Conservation (phyloP, 2,797 vertebrate species). For the Okamejei kenojei region DNA sequence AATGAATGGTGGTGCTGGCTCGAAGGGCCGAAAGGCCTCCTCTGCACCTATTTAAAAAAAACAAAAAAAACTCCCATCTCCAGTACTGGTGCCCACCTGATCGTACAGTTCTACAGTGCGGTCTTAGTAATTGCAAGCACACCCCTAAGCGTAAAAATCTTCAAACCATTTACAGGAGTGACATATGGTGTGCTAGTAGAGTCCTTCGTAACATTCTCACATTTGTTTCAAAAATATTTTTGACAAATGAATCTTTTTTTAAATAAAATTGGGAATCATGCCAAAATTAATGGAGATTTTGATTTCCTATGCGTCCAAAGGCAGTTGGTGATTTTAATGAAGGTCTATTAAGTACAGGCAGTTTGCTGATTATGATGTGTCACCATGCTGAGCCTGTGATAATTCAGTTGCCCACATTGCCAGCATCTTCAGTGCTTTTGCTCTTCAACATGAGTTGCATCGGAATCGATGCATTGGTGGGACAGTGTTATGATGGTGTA, state of each 20-base stretch:
- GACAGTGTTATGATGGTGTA: conserved; percentile 8
- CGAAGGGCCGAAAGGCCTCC: no score
- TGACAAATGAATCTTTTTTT: neutral
- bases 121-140: neutral
- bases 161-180: neutral
- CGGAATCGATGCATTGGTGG: neutral
- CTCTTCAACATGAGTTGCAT: neutral
- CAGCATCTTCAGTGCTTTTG: no score
- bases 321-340: neutral
- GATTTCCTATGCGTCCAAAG: conserved; percentile 2
- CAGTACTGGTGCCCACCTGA: neutral
- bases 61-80: neutral
- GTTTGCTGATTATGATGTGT: neutral
- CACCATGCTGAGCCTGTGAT: no score
- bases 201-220: neutral
- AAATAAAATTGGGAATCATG: neutral
- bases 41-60: no score
- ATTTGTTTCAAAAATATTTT: neutral
- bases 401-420: no score
- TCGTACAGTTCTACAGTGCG: neutral
- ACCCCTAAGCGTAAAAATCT: neutral
- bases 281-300: neutral
- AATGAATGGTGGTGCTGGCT: no score
- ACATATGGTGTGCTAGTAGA: neutral
- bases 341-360: neutral